Evolutionary conservation across 2,113 vertebrate species (phyloP), one percentile per base, ranked within the genome.

Genomic region (Merops nubicus): DNA sequence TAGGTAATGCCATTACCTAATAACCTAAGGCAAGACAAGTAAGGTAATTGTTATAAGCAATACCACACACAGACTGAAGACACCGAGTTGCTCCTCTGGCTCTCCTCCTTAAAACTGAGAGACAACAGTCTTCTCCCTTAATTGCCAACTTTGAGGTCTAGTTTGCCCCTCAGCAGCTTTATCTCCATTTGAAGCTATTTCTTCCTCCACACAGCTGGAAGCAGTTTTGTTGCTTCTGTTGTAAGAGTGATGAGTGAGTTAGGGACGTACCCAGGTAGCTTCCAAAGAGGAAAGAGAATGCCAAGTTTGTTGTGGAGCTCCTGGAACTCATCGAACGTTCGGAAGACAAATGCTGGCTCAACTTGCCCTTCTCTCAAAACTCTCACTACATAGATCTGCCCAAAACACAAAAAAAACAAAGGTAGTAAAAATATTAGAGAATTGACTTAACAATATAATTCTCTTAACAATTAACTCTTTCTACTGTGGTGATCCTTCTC

Each of bases 281-380:
- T 99, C 99, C 99, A 99, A 70, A 99, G 98, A 45, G 99, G 99
- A 96, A 99, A 99, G 47, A 99, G 98, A 97, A 99, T 99, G 92
- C 98, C 98, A 76, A 99, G 99, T 90, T 99, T 99, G 97, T 99
- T 99, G 97, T 99, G 99, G 54, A 99, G 98, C 97, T 99, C 99
- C 97, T 99, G 99, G 97, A 99, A 99, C 95, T 99, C 99, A 64
- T 99, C 99, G 96, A 99, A 99, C 34, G 99, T 99, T 93, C 99
- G 98, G 97, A 99, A 99, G 89, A 99, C 98, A 97, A 99, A 99
- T 3, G 98, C 97, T 34, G 99, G 98, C 76, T 99, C 99, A 33
- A 96, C 97, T 84, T 99, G 99, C 28, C 98, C 98, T 87, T 99
- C 99, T 92, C 99, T 99, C 88, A 99, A 90, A 96, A 99, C 96